Evolutionary conservation across 2,113 vertebrate genomes (phyloP), one percentile per base, ranked within the genome.

Genomic region (Lethenteron camtschaticum): DNA sequence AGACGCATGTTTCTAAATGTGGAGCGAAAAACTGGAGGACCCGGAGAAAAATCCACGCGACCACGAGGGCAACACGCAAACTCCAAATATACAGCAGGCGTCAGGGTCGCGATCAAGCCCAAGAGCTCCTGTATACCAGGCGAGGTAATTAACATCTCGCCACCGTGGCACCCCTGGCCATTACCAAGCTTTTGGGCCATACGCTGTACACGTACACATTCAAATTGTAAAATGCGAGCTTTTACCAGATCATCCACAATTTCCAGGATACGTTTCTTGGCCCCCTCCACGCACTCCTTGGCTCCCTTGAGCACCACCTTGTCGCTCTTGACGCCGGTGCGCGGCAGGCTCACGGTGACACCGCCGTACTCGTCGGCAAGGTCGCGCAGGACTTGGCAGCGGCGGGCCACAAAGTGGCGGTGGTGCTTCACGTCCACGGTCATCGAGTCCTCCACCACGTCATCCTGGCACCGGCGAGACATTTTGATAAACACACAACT

Each of bases 271-370:
- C 89, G 89, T 72, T 87, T 96, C 79, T 90, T 95, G 75, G 91
- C 94, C 16, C 90, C 91, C 75, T 95, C 90, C 76, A 99, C 90
- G 12, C 94, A 99, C 63, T 97, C 94, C 78, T 96, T 91, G 78
- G 94, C 94, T 68, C 94, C 94, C 75, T 99, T 99, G 66, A 99
- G 84, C 16, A 85, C 87, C 74, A 99, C 90, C 70, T 80, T 87
- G 12, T 99, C 92, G 0, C 89, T 99, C 75, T 89, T 87, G 3
- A 86, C 82, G 60, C 79, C 87, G 0, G 90, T 95, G 69, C 94
- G 89, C 0, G 94, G 94, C 76, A 99, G 96, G 80, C 94, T 99
- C 73, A 99, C 90, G 83, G 94, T 94, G 71, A 96, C 88, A 0
- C 94, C 94, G 0, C 92, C 94, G 0, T 95, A 99, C 12, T 99